Evolutionary conservation across 2,797 vertebrate genomes (phyloP).

Genomic region (Coregonus sp.): DNA sequence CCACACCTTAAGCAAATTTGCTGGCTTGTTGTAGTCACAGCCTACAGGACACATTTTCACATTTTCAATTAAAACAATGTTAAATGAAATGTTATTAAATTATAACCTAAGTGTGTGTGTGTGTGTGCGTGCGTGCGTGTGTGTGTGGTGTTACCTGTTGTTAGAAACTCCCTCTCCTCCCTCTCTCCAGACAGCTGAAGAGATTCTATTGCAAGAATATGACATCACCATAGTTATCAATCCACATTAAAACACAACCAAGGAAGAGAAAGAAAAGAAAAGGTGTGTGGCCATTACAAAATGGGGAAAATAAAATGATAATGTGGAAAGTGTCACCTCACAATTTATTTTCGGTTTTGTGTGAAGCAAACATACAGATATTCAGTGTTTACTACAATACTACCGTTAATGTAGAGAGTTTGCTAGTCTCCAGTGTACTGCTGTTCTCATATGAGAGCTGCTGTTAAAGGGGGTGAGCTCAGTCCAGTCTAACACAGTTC

Average conservation of each 20-base stretch:
- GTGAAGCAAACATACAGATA: background rate
- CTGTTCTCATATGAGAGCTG: background rate
- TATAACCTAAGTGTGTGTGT: background rate
- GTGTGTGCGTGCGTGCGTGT: background rate
- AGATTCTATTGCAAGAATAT: slow-evolving; percentile 67
- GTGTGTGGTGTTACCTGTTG: slow-evolving; percentile 72
- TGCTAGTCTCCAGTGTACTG: background rate
- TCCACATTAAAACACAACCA: background rate
- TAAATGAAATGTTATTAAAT: background rate
- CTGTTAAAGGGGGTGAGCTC: background rate
- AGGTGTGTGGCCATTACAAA: background rate
- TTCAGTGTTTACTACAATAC: background rate
- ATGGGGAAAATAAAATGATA: background rate
- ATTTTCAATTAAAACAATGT: background rate
- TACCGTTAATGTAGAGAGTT: background rate
- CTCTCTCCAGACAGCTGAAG: slow-evolving; percentile 75
- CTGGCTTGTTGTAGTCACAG: slow-evolving; percentile 41
- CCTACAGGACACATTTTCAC: slow-evolving; percentile 25
- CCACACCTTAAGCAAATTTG: slow-evolving; percentile 26
- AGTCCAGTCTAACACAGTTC: background rate
- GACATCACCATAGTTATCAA: background rate
- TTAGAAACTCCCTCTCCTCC: slow-evolving; percentile 72
- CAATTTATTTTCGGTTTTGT: background rate
- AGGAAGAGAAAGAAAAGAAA: background rate
- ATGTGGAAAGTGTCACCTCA: background rate